Percentiles rank a stretch among this genome's conserved stretches.
These are phyloP conservation scores for Clarias batrachus DNA, from an alignment of 2,113 vertebrate species.

Conservation along the genomic window DNA sequence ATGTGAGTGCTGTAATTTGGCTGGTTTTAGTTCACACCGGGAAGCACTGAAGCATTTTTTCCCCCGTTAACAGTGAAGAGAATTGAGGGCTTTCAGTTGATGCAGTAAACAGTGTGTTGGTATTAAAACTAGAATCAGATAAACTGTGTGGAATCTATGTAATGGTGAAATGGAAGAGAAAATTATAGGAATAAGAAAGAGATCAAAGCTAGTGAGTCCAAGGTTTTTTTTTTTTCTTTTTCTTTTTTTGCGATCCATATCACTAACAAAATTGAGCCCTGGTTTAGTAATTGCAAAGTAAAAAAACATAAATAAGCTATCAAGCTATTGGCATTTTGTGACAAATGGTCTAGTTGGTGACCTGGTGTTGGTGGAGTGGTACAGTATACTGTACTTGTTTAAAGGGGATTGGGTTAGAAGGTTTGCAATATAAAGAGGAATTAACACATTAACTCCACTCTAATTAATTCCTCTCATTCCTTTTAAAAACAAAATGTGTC, in stretches of 20 bases:
- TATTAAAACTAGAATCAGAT: not conserved
- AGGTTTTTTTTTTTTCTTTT: not conserved
- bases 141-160: not conserved
- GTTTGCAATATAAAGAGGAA: not conserved
- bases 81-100: slow-evolving; percentile 22
- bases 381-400: not conserved
- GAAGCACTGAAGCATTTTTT: not conserved
- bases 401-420: not conserved
- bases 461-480: not conserved
- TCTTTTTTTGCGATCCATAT: not conserved
- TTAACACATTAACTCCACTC: not conserved
- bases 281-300: not conserved
- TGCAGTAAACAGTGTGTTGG: not conserved
- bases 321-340: not conserved
- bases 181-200: not conserved
- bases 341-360: not conserved
- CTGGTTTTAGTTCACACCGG: slow-evolving; percentile 20
- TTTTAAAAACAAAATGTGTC: not conserved
- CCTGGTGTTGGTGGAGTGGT: not conserved
- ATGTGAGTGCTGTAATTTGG: slow-evolving; percentile 36
- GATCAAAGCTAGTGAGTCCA: not conserved
- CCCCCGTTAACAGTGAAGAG: not conserved
- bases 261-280: not conserved
- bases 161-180: not conserved
- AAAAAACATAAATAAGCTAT: not conserved